Conservation (phyloP, 2,888 invertebrate species). For the Neoscelio sp. region DNA sequence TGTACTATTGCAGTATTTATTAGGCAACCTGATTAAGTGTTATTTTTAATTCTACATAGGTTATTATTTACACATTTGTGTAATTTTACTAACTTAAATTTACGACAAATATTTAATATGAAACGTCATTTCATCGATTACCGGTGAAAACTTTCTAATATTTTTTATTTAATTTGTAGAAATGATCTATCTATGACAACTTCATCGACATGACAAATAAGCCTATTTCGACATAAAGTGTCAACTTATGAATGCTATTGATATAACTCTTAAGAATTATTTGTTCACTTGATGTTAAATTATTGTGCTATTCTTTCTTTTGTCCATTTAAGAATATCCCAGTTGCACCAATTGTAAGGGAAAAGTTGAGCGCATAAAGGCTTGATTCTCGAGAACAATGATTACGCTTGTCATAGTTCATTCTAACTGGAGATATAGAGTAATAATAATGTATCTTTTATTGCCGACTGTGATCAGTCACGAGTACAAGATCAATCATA, state of each 20-base stretch:
- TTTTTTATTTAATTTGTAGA: too few relatives aligned
- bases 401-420: conserved; percentile 55
- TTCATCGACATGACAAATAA: not conserved
- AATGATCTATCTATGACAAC: too few relatives aligned
- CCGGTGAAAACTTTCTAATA: too few relatives aligned
- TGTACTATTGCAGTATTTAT: too few relatives aligned
- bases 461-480: conserved; percentile 55
- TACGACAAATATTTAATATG: too few relatives aligned
- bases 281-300: conserved; percentile 1
- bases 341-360: conserved; percentile 36
- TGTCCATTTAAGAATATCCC: conserved; percentile 14
- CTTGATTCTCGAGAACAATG: conserved; percentile 33
- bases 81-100: too few relatives aligned
- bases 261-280: not conserved
- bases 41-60: too few relatives aligned
- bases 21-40: too few relatives aligned
- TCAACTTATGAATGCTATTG: not conserved
- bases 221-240: not conserved
- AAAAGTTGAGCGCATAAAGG: conserved; percentile 15
- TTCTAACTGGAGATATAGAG: conserved; percentile 38
- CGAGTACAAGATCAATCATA: conserved; percentile 53
- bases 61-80: too few relatives aligned
- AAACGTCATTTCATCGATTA: too few relatives aligned
- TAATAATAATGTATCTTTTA: conserved; percentile 43
- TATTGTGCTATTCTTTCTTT: conserved; percentile 11